Base-by-base conservation (phyloP, 2,113 vertebrate species). In the Beaufortia kweichowensis region DNA sequence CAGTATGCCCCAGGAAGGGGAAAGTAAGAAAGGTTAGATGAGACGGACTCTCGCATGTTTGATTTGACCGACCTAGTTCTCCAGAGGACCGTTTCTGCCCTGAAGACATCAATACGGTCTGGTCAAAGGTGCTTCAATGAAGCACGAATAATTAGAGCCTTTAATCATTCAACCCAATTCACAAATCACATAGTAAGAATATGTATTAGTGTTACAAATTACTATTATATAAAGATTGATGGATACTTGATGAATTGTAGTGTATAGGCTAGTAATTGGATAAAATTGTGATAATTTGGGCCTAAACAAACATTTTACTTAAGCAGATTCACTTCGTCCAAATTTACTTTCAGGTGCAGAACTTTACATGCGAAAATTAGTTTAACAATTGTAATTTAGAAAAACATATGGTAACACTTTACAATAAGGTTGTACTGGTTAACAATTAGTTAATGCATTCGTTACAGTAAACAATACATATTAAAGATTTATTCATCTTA, bases 1-100 rank as follows among this genome's bases (percentile, higher is more conserved):
- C n/a, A n/a, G n/a, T n/a, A 4, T 14, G 0, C 72, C 4, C 56
- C 31, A 33, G n/a, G 57, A 50, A 77, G 76, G 28, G 12, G 39
- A 57, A n/a, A 46, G 43, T 65, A 60, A 67, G 3, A 11, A 35
- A 41, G 8, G 24, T 33, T 61, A 41, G 21, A 35, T 23, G 48
- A 33, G 67, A 53, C 3, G 2, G 46, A 19, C 26, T 29, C 15
- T 75, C 74, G 41, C 21, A 77, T 12, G 53, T 67, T 57, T 55
- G 50, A 21, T 4, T 10, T 8, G 15, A 24, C 26, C 57, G 73
- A 71, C 79, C 65, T 71, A 76, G n/a, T 70, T 80, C 15, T 31
- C n/a, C 10, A 48, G 23, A 57, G 24, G 24, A 12, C 4, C 19
- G 12, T 60, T 75, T 69, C 53, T 69, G 21, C 78, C 69, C 59